A percentile compares a stretch with the other conserved stretches of the same genome.
phyloP scores from a whole-genome alignment of 1,140 invertebrate genomes.

The Drosophila teissieri region DNA sequence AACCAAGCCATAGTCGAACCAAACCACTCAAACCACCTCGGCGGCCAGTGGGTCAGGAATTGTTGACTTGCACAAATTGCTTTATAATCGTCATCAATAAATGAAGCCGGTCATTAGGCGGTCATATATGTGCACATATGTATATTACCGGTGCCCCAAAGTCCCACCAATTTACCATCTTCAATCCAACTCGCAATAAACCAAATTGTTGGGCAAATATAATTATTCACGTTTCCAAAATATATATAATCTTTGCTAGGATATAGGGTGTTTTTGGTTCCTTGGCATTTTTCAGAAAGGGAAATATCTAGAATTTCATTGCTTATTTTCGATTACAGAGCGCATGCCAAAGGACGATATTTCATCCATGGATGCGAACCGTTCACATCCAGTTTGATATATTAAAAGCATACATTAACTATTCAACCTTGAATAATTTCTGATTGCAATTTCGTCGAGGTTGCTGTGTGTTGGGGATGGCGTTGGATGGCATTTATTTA shows the following conservation, averaged over 20 bases:
- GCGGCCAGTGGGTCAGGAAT: conserved; percentile 45
- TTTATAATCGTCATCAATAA: conserved; percentile 83
- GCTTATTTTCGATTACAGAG: neutral
- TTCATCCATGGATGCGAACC: neutral
- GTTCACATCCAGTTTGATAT: conserved; percentile 3
- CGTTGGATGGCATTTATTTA: neutral
- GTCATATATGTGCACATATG: conserved; percentile 1
- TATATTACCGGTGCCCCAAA: conserved; percentile 3
- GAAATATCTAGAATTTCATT: no score
- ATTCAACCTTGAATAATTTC: conserved; percentile 37
- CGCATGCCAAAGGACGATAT: neutral
- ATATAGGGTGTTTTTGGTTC: neutral
- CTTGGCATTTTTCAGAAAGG: no score
- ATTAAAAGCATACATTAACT: conserved; percentile 24
- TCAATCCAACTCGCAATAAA: conserved; percentile 5
- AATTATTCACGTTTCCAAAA: conserved; percentile 41
- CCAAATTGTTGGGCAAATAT: conserved; percentile 58
- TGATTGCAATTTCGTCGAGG: conserved; percentile 22
- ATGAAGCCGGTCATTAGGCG: conserved; percentile 73
- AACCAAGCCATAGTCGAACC: neutral
- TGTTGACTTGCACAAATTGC: conserved; percentile 77
- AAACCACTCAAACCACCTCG: conserved; percentile 4
- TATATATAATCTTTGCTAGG: no score
- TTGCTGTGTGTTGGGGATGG: neutral
- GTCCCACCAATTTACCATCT: neutral